Base-by-base conservation (phyloP, 2,797 vertebrate species). In the Acropternis orthonyx region DNA sequence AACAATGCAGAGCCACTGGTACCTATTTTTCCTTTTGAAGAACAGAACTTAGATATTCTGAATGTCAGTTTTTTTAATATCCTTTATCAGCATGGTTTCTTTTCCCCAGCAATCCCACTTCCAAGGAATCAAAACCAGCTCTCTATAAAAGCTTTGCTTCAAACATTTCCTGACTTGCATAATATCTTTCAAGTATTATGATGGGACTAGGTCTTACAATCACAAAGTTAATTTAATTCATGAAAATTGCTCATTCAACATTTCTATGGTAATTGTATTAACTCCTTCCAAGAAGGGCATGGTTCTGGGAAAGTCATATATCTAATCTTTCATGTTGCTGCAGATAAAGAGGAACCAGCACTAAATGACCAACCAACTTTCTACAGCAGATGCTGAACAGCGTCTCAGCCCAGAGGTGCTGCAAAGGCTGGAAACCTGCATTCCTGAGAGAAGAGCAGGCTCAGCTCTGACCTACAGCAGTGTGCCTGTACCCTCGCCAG, bases 391-490 rank as follows among this genome's bases (percentile, higher is more conserved):
- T 21, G 20, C 20, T 49, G 72, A 62, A 54, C 19, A 11, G 17
- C 0, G 0, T 24, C 48, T 62, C 23, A 59, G n/a, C 36, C 14
- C 43, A 24, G n/a, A 34, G 51, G 19, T 24, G 20, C 61, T 81
- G 48, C 39, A 23, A 69, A 59, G 68, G 44, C 43, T 55, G 76
- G 44, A 67, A 82, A 51, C 11, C 11, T n/a, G 27, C 2, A 3
- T 16, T 72, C 43, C 10, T 0, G 0, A 63, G 39, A 63, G 41
- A 13, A 71, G 55, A 62, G 9, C 0, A 1, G 32, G 28, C 52
- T 91, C 16, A 49, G 59, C 14, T 41, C 21, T 46, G 10, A 58
- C 7, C 76, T 9, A 9, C n/a, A 79, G 51, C 49, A 75, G 19
- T 30, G 27, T 32, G 24, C 51, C 32, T 37, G 23, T 11, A 30